Conservation (phyloP, 2,888 invertebrate genomes). For the Sturmia bella region DNA sequence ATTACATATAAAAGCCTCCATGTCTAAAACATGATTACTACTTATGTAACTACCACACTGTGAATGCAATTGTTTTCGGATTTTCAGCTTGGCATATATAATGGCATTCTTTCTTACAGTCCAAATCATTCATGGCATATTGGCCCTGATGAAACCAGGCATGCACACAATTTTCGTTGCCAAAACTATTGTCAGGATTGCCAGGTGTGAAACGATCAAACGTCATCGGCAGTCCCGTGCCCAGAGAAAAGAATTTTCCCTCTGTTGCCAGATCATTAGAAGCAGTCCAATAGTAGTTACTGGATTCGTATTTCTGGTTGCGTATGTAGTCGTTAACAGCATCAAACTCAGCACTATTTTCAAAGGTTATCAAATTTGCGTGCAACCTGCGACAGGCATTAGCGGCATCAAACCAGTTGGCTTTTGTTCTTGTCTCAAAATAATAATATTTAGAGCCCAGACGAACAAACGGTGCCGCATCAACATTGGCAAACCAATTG, state of each 20-base stretch:
- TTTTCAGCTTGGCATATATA: slow-evolving; percentile 56
- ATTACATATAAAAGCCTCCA: too few relatives aligned
- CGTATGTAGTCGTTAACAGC: slow-evolving; percentile 37
- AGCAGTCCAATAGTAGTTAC: slow-evolving; percentile 46
- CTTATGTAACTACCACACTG: slow-evolving; percentile 32
- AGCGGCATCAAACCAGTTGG: slow-evolving; percentile 46
- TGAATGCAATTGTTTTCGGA: slow-evolving; percentile 54
- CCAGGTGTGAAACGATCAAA: slow-evolving; percentile 48
- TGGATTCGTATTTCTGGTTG: slow-evolving; percentile 25
- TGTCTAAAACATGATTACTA: too few relatives aligned
- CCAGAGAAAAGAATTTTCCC: slow-evolving; percentile 54
- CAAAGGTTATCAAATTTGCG: slow-evolving; percentile 52
- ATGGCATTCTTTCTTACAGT: slow-evolving; percentile 52
- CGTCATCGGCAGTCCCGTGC: slow-evolving; percentile 46
- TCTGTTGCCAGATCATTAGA: slow-evolving; percentile 41
- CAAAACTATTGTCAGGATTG: slow-evolving; percentile 53
- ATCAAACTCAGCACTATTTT: slow-evolving; percentile 41
- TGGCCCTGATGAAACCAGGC: slow-evolving; percentile 49
- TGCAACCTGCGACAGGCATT: slow-evolving; percentile 47
- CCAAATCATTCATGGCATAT: slow-evolving; percentile 55
- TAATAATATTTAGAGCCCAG: slow-evolving; percentile 52
- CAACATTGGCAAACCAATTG: slow-evolving; percentile 59
- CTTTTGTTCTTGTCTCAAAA: slow-evolving; percentile 25
- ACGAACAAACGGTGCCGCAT: slow-evolving; percentile 48
- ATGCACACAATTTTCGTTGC: slow-evolving; percentile 49